Conservation (phyloP, 2,113 vertebrate species). For the Platichthys stellatus region DNA sequence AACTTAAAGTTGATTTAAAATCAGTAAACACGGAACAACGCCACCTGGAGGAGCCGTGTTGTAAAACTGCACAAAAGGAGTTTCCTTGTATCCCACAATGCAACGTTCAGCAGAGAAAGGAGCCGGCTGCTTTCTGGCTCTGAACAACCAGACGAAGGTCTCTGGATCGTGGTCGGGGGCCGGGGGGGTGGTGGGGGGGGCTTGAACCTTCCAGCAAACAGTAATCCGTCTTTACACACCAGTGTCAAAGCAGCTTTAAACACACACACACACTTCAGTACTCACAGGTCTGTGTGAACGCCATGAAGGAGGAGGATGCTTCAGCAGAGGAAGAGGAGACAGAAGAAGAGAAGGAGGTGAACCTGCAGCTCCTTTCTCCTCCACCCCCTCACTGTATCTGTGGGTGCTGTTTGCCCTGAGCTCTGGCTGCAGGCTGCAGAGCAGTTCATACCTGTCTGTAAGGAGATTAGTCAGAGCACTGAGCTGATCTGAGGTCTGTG, state of each 20-base stretch:
- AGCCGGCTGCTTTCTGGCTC: neutral
- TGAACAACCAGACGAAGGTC: neutral
- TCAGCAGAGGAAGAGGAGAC: slow-evolving; percentile 24
- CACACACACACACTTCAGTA: slow-evolving; percentile 17
- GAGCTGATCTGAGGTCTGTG: slow-evolving; percentile 4
- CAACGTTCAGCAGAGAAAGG: neutral
- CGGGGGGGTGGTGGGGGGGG: neutral
- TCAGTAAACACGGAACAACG: no score
- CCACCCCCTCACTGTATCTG: slow-evolving; percentile 9
- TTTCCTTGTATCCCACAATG: neutral
- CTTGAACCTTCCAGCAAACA: neutral
- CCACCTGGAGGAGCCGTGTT: neutral
- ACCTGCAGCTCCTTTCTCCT: slow-evolving; percentile 15
- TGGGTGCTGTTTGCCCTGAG: slow-evolving; percentile 28
- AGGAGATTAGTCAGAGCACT: slow-evolving; percentile 29
- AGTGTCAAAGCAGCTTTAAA: slow-evolving; percentile 28
- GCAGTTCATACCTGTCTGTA: slow-evolving; percentile 45
- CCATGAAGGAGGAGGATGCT: slow-evolving; percentile 31
- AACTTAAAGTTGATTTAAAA: no score
- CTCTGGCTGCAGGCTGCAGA: slow-evolving; percentile 43
- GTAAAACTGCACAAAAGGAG: neutral
- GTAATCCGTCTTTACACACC: slow-evolving; percentile 5
- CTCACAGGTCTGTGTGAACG: slow-evolving; percentile 47
- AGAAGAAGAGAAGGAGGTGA: slow-evolving; percentile 18
- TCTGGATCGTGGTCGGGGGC: neutral